Evolutionary conservation across 2,113 vertebrate genomes (phyloP), one percentile per base, ranked within the genome.

Genomic region (Caracal caracal): DNA sequence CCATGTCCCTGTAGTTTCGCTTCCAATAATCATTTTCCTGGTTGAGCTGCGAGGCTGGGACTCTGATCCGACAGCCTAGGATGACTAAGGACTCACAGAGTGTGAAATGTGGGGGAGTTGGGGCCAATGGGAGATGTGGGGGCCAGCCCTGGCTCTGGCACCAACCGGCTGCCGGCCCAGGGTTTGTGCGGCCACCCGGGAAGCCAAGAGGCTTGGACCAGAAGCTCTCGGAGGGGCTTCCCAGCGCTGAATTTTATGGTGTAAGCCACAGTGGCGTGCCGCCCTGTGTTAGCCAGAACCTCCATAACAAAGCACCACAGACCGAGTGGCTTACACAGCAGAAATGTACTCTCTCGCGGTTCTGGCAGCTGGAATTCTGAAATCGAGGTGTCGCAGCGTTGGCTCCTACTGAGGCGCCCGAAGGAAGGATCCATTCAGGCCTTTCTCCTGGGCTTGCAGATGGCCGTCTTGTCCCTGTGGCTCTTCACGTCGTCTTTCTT

Each of bases 151-250:
- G 6, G 16, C 22, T n/a, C 43, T 8, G 63, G 61, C 24, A 20
- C 35, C 6, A 30, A 5, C 61, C 33, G 33, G 35, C 37, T 19
- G 43, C 28, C 1, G 0, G 1, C 37, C 73, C 12, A 2, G 63
- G 71, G 4, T 26, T 26, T 5, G 6, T 20, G 5, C 0, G 0
- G 7, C 37, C 22, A 0, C 30, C 37, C 5, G n/a, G 10, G 33
- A n/a, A 11, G 49, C 56, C 1, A 30, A 15, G 68, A 10, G 47
- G 20, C 10, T 1, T 10, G 37, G 47, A 56, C 40, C 56, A 10
- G 79, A 61, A 13, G 12, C 11, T 8, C 20, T 17, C 0, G 0
- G 30, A 68, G 28, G 28, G n/a, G 71, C 80, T 4, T 30, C 8
- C 19, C 22, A 47, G 85, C 8, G 2, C 24, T 22, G 0, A 22